Percentiles rank a stretch among this genome's conserved stretches.
phyloP scores from a whole-genome alignment of 2,113 vertebrate genomes.

The Anhinga anhinga region DNA sequence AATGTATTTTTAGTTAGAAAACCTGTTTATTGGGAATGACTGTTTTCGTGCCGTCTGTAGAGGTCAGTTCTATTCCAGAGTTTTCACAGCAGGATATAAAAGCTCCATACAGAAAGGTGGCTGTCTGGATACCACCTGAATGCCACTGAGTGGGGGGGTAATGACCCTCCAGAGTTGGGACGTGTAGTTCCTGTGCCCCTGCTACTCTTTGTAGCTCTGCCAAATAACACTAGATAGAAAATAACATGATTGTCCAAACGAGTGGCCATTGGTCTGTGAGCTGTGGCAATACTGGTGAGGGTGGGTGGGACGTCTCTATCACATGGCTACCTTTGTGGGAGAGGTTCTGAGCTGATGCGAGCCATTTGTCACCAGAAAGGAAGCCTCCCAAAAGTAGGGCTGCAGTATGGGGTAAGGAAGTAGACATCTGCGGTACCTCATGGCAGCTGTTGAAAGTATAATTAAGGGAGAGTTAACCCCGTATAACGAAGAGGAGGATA shows the following conservation, averaged over 20 bases:
- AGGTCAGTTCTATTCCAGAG: not conserved
- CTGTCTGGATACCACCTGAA: not conserved
- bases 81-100: not conserved
- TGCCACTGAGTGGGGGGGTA: not conserved
- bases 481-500: not conserved
- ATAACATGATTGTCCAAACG: not conserved
- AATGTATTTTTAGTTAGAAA: not conserved
- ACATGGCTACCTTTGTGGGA: rapidly evolving
- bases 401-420: not conserved
- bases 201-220: not conserved
- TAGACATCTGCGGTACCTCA: not conserved
- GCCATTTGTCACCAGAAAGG: not conserved
- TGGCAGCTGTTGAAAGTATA: not conserved
- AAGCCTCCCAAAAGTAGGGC: not conserved
- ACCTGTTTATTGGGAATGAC: not conserved
- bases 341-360: not conserved
- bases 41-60: not conserved
- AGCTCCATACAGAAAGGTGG: not conserved
- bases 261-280: not conserved
- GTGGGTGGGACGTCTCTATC: not conserved
- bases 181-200: not conserved
- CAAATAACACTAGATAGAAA: not conserved
- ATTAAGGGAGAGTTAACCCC: not conserved
- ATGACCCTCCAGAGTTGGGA: not conserved
- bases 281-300: not conserved